Base-by-base conservation (phyloP, 2,113 vertebrate genomes). In the Eidolon helvum region DNA sequence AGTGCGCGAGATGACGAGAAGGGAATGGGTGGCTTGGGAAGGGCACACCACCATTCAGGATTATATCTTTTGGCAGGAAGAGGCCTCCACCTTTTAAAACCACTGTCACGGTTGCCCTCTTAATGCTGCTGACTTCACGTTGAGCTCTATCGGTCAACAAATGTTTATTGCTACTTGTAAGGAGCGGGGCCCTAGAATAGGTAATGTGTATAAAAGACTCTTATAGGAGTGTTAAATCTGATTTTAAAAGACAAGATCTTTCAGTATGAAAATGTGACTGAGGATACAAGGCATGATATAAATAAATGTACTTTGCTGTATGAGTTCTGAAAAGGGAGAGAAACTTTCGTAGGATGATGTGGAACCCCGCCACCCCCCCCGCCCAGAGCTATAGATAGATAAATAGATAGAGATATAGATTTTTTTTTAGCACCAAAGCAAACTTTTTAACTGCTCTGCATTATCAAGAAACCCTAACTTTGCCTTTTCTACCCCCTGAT, bases 391-490 rank as follows among this genome's bases (percentile, higher is more conserved):
- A 50, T 14, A 26, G 22, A 40, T 45, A 45, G 45, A 45, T 45
- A 45, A 2, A 45, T 43, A 43, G 43, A 43, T 43, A 68, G 6
- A n/a, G n/a, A n/a, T n/a, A n/a, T n/a, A n/a, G n/a, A n/a, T n/a
- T 77, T 55, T 30, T 26, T 59, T 94, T 65, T 21, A 65, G n/a
- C n/a, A 8, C n/a, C 26, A 1, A 21, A 33, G 15, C 84, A 40
- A 40, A 53, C 28, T 87, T 55, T 82, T 61, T 45, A 22, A 38
- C 40, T 40, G 53, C 61, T 80, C 57, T 30, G 30, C 69, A 4
- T 38, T 48, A 78, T 84, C 79, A 74, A 22, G 83, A 94, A 69
- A 86, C 59, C 33, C 68, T 50, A 85, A 79, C 68, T 93, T 95
- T 35, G 90, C 77, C 30, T 66, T 74, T 87, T 79, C 57, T 86